Percentiles rank a stretch among this genome's conserved stretches.
Evolutionary conservation across 2,888 invertebrate species (phyloP).

Genomic region (Parnassius mnemosyne): DNA sequence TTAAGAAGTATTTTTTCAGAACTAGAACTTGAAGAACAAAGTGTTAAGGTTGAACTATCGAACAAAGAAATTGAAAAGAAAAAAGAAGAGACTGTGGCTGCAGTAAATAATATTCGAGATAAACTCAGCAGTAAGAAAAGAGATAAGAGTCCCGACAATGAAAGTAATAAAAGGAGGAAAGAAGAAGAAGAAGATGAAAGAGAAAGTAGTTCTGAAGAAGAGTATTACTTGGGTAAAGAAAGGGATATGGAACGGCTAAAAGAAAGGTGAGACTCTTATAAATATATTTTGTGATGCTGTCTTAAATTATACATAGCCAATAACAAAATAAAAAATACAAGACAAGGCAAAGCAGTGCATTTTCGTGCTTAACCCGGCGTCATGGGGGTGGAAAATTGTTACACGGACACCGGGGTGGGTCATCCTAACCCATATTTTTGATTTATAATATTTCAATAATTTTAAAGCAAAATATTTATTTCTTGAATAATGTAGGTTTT

Average conservation of each 20-base stretch:
- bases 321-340: no score
- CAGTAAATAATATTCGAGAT: constrained; percentile 64
- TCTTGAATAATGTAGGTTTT: no score
- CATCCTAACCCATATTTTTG: no score
- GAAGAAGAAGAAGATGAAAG: constrained; percentile 38
- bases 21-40: constrained; percentile 60
- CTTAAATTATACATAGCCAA: no score
- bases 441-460: no score
- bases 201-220: constrained; percentile 72
- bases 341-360: no score
- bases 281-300: no score
- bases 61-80: constrained; percentile 45
- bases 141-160: constrained; percentile 58
- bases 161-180: constrained; percentile 49
- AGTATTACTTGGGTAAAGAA: constrained; percentile 84
- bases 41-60: constrained; percentile 42
- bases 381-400: no score
- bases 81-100: constrained; percentile 51
- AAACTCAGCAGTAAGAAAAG: constrained; percentile 50
- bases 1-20: constrained; percentile 44
- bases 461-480: no score
- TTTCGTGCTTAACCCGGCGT: no score
- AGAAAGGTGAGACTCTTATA: constrained; percentile 70
- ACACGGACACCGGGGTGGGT: no score
- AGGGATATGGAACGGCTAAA: constrained; percentile 79